Base-by-base conservation (phyloP, 1,140 invertebrate genomes). In the Prorops nasuta region DNA sequence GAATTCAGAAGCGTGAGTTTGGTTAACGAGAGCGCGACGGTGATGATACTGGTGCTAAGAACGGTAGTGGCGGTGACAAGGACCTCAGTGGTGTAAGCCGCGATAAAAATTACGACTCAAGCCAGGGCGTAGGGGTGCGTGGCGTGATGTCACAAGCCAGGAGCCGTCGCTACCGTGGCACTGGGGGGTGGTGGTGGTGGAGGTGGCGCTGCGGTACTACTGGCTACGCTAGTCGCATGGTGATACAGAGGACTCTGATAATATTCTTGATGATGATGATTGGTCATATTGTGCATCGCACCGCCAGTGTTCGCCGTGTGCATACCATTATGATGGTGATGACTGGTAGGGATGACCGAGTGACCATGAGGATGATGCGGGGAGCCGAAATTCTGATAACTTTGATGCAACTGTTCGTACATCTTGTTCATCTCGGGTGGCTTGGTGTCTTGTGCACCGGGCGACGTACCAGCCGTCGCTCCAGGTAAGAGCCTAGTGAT, bases 401-500 rank as follows among this genome's bases (percentile, higher is more conserved):
- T 70, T 46, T 70, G 67, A 6, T 86, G 83, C 69, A 82, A 77
- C 72, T 89, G 84, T 50, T 88, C 86, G 77, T 90, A 90, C 85
- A 90, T 90, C 72, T 89, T 90, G n/a, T n/a, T n/a, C 52, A 90
- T 82, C 70, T 90, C 87, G 35, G 74, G 69, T 1, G 71, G 75
- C 43, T 78, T 77, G 58, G 81, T 78, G 45, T 84, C 82, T 15
- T 68, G 70, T 1, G 64, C 81, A 68, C 59, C 83, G 55, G 67
- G 78, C 51, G 64, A 58, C 0, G 66, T 66, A 1, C 89, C 83
- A 71, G 93, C 91, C 44, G 86, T 87, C 63, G 91, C 90, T 36
- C 89, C 87, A 8, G 91, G 90, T 61, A 93, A 76, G 65, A 96
- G 83, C 67, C 93, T 87, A 56, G 91, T 95, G 63, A 97, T 96